phyloP scores from a whole-genome alignment of 1,140 invertebrate genomes.

The Parasteatoda tepidariorum region DNA sequence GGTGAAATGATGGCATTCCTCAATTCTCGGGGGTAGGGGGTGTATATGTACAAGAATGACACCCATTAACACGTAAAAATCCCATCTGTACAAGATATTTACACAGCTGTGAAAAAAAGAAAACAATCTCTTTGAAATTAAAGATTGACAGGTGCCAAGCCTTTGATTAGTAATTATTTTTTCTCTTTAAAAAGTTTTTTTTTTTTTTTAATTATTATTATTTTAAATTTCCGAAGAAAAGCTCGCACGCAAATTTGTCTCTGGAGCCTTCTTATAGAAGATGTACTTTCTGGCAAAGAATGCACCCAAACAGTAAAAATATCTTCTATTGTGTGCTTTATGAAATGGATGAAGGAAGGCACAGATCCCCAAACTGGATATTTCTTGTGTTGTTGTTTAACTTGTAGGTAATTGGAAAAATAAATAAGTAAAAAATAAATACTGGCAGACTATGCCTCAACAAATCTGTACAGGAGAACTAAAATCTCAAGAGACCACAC shows the following conservation, averaged over 20 bases:
- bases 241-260: no score
- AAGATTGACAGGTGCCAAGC: no score
- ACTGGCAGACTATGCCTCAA: conserved; percentile 44
- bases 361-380: neutral
- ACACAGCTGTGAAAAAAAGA: conserved; percentile 57
- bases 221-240: no score
- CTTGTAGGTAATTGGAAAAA: no score
- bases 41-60: conserved; percentile 59
- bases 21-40: conserved; percentile 21
- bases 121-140: no score
- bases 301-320: conserved; percentile 7
- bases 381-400: neutral
- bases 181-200: no score
- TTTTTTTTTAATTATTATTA: no score
- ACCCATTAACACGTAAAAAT: conserved; percentile 48
- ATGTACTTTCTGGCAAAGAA: no score
- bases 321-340: neutral
- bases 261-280: no score
- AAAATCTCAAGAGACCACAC: conserved; percentile 42
- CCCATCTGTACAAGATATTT: conserved; percentile 54
- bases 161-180: no score
- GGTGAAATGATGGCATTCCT: conserved; percentile 35
- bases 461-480: conserved; percentile 10
- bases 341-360: neutral
- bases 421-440: conserved; percentile 55